Evolutionary conservation across 2,797 vertebrate species (phyloP).

Genomic region (Clamator glandarius): DNA sequence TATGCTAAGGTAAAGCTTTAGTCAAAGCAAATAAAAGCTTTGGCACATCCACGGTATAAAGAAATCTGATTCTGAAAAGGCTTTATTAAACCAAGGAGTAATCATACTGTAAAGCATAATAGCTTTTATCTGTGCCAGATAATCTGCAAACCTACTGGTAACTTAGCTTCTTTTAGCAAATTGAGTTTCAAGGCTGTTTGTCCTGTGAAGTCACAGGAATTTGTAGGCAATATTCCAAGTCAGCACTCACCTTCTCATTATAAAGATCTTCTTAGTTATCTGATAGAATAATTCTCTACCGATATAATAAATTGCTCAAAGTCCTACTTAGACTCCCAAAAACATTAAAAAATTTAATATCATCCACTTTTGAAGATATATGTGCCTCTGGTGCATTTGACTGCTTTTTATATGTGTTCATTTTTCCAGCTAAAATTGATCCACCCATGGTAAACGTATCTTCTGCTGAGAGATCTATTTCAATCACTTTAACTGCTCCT

Average conservation of each 20-base stretch:
- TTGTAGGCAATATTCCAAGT: slow-evolving; percentile 25
- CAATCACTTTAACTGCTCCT: slow-evolving; percentile 70
- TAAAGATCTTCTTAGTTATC: neutral
- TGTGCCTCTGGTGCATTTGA: neutral
- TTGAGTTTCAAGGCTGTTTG: neutral
- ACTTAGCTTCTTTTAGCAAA: slow-evolving; percentile 5
- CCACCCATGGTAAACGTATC: slow-evolving; percentile 72
- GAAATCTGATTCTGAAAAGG: neutral
- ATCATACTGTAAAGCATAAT: neutral
- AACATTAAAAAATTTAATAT: neutral
- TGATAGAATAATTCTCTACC: neutral
- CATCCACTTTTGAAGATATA: neutral
- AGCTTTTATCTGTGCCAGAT: neutral
- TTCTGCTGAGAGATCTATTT: slow-evolving; percentile 73
- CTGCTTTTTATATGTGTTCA: neutral
- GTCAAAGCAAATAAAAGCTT: neutral
- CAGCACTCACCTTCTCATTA: neutral
- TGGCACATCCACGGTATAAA: neutral
- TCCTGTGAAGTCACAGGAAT: neutral
- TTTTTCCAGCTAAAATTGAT: slow-evolving; percentile 75
- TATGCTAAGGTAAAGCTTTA: neutral
- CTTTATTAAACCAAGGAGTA: neutral
- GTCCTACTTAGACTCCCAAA: neutral
- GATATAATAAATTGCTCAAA: neutral
- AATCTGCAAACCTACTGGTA: neutral